Conservation (phyloP, 1,140 invertebrate species). For the Subanguina moxae region DNA sequence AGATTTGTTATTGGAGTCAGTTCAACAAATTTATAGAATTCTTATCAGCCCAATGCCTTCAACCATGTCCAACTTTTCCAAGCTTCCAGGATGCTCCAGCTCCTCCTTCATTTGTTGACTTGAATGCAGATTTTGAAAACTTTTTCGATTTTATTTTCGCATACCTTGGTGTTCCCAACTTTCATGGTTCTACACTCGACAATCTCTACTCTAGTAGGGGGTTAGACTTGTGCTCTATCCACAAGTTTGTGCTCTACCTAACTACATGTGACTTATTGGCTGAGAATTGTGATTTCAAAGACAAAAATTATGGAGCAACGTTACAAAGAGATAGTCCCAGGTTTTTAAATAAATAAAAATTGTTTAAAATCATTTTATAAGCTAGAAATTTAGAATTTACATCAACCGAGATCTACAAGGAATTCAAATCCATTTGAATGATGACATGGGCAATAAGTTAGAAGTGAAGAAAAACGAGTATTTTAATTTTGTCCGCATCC, state of each 20-base stretch:
- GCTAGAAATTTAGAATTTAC: constrained; percentile 1
- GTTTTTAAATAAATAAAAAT: not conserved
- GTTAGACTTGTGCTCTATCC: not conserved
- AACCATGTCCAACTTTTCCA: too few species aligned
- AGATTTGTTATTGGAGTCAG: too few species aligned
- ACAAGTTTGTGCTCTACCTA: not conserved
- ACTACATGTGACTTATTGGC: not conserved
- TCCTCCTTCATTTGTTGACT: not conserved
- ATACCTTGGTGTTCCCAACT: not conserved
- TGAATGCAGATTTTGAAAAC: not conserved
- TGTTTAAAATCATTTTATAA: too few species aligned
- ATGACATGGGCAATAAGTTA: not conserved
- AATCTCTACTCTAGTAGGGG: not conserved
- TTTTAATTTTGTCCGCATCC: not conserved
- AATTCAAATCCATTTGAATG: not conserved
- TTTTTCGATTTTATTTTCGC: not conserved
- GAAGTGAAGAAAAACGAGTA: not conserved
- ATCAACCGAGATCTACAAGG: not conserved
- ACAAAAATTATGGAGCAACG: not conserved
- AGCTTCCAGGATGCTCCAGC: too few species aligned
- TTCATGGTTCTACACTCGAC: not conserved
- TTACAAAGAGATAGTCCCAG: too few species aligned
- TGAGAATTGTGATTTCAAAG: not conserved
- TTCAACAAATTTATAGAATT: too few species aligned
- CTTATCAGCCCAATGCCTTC: too few species aligned